Conservation (phyloP, 1,140 invertebrate species). For the Drosophila persimilis region DNA sequence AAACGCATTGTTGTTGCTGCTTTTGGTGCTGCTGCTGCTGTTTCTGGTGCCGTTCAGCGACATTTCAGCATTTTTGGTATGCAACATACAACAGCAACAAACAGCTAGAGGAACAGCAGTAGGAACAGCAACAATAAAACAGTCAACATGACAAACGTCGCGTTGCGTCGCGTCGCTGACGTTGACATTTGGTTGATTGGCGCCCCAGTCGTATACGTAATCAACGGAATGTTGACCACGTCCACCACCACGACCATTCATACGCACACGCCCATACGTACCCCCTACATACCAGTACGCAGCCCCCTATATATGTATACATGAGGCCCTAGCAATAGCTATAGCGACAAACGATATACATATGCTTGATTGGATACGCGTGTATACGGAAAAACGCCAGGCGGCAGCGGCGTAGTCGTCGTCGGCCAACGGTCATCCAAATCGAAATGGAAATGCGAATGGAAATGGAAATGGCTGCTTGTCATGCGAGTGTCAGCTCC, state of each 20-base stretch:
- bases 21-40: slow-evolving; percentile 21
- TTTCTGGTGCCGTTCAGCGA: slow-evolving; percentile 41
- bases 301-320: slow-evolving; percentile 26
- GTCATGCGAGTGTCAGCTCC: slow-evolving; percentile 68
- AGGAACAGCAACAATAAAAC: slow-evolving; percentile 53
- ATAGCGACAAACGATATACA: slow-evolving; percentile 44
- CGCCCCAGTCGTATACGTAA: slow-evolving; percentile 80
- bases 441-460: slow-evolving; percentile 39
- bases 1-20: slow-evolving; percentile 59
- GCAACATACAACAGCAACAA: slow-evolving; percentile 34
- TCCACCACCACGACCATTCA: slow-evolving; percentile 40
- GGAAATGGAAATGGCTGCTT: slow-evolving; percentile 64
- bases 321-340: slow-evolving; percentile 21
- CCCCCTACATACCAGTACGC: background rate
- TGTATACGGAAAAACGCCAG: slow-evolving; percentile 74
- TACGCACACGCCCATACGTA: slow-evolving; percentile 38
- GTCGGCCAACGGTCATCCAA: slow-evolving; percentile 54
- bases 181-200: slow-evolving; percentile 79
- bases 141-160: slow-evolving; percentile 58
- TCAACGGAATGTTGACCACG: slow-evolving; percentile 81
- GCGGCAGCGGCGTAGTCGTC: slow-evolving; percentile 3
- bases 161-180: slow-evolving; percentile 60
- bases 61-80: slow-evolving; percentile 53
- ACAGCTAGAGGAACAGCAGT: slow-evolving; percentile 13
- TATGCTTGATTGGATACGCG: slow-evolving; percentile 81